A percentile compares a stretch with the other conserved stretches of the same genome.
These are phyloP conservation scores for Rhinogobio ventralis DNA, from an alignment of 2,797 vertebrate species.

Conservation along the genomic window DNA sequence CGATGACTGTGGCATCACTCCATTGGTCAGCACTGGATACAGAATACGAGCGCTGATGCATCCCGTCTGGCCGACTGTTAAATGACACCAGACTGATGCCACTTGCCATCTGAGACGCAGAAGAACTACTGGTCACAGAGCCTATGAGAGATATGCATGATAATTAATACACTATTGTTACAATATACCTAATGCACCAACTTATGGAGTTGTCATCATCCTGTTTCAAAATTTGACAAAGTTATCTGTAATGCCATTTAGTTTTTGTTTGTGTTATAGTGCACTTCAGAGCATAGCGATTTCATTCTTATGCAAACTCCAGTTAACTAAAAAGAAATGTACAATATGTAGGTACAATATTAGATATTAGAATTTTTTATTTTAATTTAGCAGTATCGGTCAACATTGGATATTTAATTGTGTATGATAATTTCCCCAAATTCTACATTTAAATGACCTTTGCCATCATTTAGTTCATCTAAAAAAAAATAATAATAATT, in stretches of 20 bases:
- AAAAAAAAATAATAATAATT: neutral
- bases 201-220: too few relatives aligned
- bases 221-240: neutral
- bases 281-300: neutral
- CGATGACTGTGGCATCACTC: conserved; percentile 94
- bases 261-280: too few relatives aligned
- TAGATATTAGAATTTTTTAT: neutral
- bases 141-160: conserved; percentile 69
- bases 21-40: conserved; percentile 98
- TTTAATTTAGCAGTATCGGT: neutral
- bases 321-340: neutral
- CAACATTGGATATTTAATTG: neutral
- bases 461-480: neutral
- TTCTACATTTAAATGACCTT: neutral
- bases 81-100: conserved; percentile 92
- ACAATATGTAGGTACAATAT: neutral
- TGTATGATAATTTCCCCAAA: neutral
- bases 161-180: neutral
- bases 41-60: conserved; percentile 96
- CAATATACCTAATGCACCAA: neutral
- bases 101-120: conserved; percentile 91
- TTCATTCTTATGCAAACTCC: neutral
- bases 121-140: conserved; percentile 88
- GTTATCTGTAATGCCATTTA: neutral
- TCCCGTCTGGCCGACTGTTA: conserved; percentile 88